phyloP scores from a whole-genome alignment of 2,797 vertebrate genomes.

The Tenualosa ilisha region DNA sequence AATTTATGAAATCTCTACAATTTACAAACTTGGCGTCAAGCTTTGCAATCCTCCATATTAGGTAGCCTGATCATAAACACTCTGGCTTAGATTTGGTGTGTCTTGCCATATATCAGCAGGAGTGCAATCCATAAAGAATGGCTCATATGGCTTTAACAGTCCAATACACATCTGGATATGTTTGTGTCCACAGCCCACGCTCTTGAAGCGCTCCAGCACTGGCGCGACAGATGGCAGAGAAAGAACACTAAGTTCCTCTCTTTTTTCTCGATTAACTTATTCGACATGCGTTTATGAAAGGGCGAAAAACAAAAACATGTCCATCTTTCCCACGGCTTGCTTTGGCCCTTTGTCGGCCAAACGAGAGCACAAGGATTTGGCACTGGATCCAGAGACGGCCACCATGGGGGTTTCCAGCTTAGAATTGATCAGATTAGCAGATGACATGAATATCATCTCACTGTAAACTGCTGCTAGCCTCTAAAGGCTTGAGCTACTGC shows the following conservation, averaged over 20 bases:
- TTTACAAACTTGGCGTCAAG: neutral
- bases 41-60: neutral
- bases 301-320: constrained; percentile 27
- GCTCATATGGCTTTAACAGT: constrained; percentile 28
- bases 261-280: constrained; percentile 21
- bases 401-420: constrained; percentile 32
- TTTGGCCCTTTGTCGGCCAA: constrained; percentile 21
- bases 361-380: neutral
- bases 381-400: constrained; percentile 6
- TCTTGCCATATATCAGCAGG: constrained; percentile 18
- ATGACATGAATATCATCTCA: constrained; percentile 37
- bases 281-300: constrained; percentile 17
- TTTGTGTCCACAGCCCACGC: constrained; percentile 15
- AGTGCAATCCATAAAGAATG: neutral
- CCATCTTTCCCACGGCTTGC: constrained; percentile 28
- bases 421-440: constrained; percentile 44
- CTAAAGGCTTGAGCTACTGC: neutral
- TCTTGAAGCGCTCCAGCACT: constrained; percentile 19
- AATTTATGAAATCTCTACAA: neutral
- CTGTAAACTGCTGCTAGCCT: constrained; percentile 12
- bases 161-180: constrained; percentile 28
- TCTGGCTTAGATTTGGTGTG: constrained; percentile 2
- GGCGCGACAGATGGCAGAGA: neutral
- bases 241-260: neutral
- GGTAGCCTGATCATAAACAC: constrained; percentile 17